A percentile compares a stretch with the other conserved stretches of the same genome.
phyloP scores from a whole-genome alignment of 2,888 invertebrate species.

The Thera obeliscata region DNA sequence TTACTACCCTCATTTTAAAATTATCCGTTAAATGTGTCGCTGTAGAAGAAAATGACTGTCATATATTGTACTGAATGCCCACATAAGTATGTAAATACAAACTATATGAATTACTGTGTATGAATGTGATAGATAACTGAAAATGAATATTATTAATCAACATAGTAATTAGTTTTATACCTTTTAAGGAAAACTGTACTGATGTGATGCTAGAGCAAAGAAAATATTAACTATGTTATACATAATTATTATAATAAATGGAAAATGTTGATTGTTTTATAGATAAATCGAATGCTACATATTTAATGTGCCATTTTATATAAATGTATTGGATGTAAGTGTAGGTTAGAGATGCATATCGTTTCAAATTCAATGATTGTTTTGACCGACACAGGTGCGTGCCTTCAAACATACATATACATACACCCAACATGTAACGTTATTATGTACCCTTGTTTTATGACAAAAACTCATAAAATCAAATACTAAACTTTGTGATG shows the following conservation, averaged over 20 bases:
- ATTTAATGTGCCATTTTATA: conserved; percentile 76
- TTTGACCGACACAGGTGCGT: conserved; percentile 52
- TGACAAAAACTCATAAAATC: conserved; percentile 19
- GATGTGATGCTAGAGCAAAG: conserved; percentile 79
- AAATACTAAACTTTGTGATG: conserved; percentile 12
- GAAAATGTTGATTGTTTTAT: conserved; percentile 55
- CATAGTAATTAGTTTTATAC: conserved; percentile 55
- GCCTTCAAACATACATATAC: conserved; percentile 44
- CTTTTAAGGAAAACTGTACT: conserved; percentile 73
- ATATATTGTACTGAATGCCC: not conserved
- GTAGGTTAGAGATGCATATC: conserved; percentile 59
- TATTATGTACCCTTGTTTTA: conserved; percentile 39
- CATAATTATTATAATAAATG: conserved; percentile 48
- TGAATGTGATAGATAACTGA: conserved; percentile 58
- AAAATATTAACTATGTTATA: conserved; percentile 62
- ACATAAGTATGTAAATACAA: conserved; percentile 17
- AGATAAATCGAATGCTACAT: conserved; percentile 70
- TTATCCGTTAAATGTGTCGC: too few relatives aligned
- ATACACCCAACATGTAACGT: conserved; percentile 14
- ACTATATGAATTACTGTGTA: conserved; percentile 52
- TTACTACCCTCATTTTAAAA: too few relatives aligned
- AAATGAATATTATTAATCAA: conserved; percentile 55
- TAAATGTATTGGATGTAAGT: conserved; percentile 57
- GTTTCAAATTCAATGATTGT: conserved; percentile 44
- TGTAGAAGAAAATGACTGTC: too few relatives aligned